Evolutionary conservation across 2,113 vertebrate genomes (phyloP).

Genomic region (Indri indri): DNA sequence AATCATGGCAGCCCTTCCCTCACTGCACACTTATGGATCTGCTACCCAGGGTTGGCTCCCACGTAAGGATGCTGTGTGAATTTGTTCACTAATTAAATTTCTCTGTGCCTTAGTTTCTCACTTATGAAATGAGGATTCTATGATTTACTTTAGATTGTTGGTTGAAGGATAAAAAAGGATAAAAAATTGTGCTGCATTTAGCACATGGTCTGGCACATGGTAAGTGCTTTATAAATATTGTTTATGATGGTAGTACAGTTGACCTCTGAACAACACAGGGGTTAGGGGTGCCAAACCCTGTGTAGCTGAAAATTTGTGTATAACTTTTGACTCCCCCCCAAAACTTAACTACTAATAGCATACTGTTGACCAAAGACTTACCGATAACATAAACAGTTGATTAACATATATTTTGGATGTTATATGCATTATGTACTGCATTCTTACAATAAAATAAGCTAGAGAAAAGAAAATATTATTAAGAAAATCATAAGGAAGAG

Average conservation of each 20-base stretch:
- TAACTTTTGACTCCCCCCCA: not conserved
- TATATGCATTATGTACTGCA: not conserved
- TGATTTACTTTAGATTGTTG: not conserved
- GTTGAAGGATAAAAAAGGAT: not conserved
- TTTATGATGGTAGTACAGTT: not conserved
- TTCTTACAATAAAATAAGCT: not conserved
- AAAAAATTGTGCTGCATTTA: not conserved
- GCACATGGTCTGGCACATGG: not conserved
- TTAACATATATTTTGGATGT: not conserved
- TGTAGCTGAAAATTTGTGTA: not conserved
- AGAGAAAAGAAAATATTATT: not conserved
- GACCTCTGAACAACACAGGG: not conserved
- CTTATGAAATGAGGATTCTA: not conserved
- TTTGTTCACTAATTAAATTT: not conserved
- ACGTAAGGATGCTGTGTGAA: not conserved
- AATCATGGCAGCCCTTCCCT: not conserved
- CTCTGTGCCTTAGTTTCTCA: not conserved
- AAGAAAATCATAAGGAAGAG: not conserved
- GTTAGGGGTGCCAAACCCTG: not conserved
- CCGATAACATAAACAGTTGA: not conserved
- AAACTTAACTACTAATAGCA: not conserved
- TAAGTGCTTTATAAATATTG: not conserved
- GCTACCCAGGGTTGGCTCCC: too few relatives aligned
- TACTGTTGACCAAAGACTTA: not conserved
- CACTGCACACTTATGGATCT: rapidly evolving